Percentiles rank a stretch among this genome's conserved stretches.
phyloP scores from a whole-genome alignment of 2,888 invertebrate species.

The Macrosiphum euphorbiae region DNA sequence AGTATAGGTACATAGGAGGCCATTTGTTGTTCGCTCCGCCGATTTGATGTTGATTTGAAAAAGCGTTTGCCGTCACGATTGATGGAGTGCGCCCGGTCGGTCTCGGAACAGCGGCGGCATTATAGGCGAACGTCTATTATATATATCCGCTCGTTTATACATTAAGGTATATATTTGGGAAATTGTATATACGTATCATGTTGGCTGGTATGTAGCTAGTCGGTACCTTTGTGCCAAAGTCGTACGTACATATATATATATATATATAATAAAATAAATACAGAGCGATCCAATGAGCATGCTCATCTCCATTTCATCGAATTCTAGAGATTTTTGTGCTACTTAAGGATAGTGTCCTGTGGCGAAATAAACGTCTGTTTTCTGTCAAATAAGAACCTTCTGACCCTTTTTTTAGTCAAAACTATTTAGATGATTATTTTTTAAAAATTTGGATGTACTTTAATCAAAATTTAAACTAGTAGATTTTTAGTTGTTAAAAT shows the following conservation, averaged over 20 bases:
- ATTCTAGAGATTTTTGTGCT: too few relatives aligned
- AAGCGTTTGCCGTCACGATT: constrained; percentile 65
- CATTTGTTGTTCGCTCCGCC: constrained; percentile 56
- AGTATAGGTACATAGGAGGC: constrained; percentile 13
- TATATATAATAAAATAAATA: not conserved
- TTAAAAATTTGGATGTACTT: too few relatives aligned
- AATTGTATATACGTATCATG: not conserved
- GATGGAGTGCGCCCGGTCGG: constrained; percentile 57
- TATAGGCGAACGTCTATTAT: constrained; percentile 41
- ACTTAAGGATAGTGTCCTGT: too few relatives aligned
- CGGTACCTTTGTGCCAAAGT: not conserved
- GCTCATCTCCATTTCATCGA: too few relatives aligned
- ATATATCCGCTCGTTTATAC: constrained; percentile 8
- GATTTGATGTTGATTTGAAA: constrained; percentile 64
- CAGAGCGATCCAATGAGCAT: too few relatives aligned
- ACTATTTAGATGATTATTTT: too few relatives aligned
- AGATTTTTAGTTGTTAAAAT: too few relatives aligned
- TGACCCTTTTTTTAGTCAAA: too few relatives aligned
- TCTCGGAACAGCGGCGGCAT: not conserved
- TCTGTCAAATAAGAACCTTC: too few relatives aligned
- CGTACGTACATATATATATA: not conserved
- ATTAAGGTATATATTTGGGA: not conserved
- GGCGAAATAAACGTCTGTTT: too few relatives aligned
- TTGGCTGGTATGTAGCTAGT: not conserved
- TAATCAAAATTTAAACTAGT: too few relatives aligned